Conservation (phyloP, 2,888 invertebrate species). For the Sialis fuliginosa region DNA sequence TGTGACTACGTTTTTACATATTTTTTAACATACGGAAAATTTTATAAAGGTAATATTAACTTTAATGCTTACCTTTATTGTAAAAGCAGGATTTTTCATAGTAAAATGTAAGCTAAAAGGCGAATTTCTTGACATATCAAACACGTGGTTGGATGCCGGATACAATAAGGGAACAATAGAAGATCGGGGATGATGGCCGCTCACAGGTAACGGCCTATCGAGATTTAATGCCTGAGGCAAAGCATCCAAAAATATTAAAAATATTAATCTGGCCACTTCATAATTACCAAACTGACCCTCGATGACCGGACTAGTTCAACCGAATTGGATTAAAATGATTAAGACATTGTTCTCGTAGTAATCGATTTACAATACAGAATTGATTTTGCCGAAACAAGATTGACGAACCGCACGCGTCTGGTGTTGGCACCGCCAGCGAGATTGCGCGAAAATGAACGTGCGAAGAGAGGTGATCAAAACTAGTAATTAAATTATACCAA, state of each 20-base stretch:
- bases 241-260: background rate
- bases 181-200: constrained; percentile 5
- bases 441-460: background rate
- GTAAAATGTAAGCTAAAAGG: background rate
- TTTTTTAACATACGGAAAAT: too few relatives aligned
- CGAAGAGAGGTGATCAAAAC: background rate
- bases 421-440: too few relatives aligned
- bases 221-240: constrained; percentile 1
- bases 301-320: background rate
- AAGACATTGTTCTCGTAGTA: background rate
- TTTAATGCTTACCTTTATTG: background rate
- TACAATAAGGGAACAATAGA: constrained; percentile 6
- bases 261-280: background rate
- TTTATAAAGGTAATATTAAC: background rate
- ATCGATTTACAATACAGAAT: background rate
- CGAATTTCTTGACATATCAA: constrained; percentile 1
- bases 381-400: background rate
- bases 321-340: background rate
- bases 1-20: too few relatives aligned
- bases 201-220: constrained; percentile 1
- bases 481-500: background rate
- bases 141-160: constrained; percentile 6
- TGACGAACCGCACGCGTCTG: background rate
- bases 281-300: background rate
- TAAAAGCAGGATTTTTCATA: background rate